Evolutionary conservation across 2,888 invertebrate species (phyloP), one percentile per base, ranked within the genome.

Genomic region (Meteorus cinctellus): DNA sequence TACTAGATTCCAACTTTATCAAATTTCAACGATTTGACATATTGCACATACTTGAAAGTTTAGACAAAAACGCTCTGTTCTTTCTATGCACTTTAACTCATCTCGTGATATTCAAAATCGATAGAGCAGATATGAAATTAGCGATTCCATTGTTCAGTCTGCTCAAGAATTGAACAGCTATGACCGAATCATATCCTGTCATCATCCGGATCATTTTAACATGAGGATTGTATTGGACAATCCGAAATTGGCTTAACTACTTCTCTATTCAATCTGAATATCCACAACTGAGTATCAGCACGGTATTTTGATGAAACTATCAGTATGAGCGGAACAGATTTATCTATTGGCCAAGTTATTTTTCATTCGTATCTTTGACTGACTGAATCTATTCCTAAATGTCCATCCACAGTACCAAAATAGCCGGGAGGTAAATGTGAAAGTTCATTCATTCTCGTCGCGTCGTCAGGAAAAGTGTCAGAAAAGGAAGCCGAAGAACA

Each of bases 211-310:
- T 31, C 59, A 65, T 36, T 51, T 51, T 19, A n/a, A n/a, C 59
- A 73, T 67, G 27, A 66, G 59, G 59, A 73, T 66, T 73, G 66
- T 66, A 73, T 59, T 19, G 59, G 51, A 34, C 24, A 29, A 34
- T 19, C 41, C 41, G 41, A 67, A 36, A 67, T 73, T 59, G 67
- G 27, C n/a, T 29, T 55, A 16, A 34, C 16, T 24, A 31, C 55
- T 10, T 36, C 45, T 60, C 60, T 41, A 67, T 36, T 72, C 41
- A 48, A n/a, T 55, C 51, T 34, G 51, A 73, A 73, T 67, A 73
- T 73, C 65, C n/a, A 8, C n/a, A 55, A 41, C 12, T 41, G 12
- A 41, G 8, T 0, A 41, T 12, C 12, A 41, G 4, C 41, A 41
- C 34, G 4, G 34, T 34, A 8, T 8, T 34, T 34, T 8, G 1